These are phyloP conservation scores for Conus betulinus DNA, from an alignment of 1,140 invertebrate genomes.

Conservation along the genomic window DNA sequence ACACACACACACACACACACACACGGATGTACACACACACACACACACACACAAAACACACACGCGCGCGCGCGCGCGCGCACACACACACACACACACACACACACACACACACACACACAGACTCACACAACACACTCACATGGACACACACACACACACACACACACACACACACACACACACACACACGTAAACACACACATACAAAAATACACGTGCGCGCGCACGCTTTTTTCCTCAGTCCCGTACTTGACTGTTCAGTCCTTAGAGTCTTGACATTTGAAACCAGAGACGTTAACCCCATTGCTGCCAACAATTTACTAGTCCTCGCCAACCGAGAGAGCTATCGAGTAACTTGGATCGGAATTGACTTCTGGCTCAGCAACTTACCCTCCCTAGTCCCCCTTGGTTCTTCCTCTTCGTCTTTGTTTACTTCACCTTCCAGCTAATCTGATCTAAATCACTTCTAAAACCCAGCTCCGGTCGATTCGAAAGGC, in stretches of 20 bases:
- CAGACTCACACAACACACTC: not conserved
- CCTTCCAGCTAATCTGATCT: no score
- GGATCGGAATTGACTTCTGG: no score
- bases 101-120: not conserved
- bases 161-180: constrained; percentile 25
- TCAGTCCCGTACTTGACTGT: not conserved
- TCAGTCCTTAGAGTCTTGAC: not conserved
- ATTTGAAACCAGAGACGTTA: no score
- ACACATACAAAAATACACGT: constrained; percentile 6
- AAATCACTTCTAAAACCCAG: no score
- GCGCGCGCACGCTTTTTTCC: constrained; percentile 12
- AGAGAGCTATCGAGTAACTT: no score
- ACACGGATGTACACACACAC: constrained; percentile 26
- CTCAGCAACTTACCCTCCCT: no score
- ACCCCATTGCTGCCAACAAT: no score
- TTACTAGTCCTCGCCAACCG: no score
- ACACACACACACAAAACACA: constrained; percentile 26
- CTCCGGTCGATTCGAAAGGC: no score
- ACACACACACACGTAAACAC: constrained; percentile 12
- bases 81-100: constrained; percentile 6
- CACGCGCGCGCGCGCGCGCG: not conserved
- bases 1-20: constrained; percentile 18
- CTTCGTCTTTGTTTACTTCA: no score
- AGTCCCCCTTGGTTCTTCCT: no score
- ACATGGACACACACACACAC: constrained; percentile 12